Evolutionary conservation across 1,140 invertebrate genomes (phyloP).

Genomic region (Drosophila tani): DNA sequence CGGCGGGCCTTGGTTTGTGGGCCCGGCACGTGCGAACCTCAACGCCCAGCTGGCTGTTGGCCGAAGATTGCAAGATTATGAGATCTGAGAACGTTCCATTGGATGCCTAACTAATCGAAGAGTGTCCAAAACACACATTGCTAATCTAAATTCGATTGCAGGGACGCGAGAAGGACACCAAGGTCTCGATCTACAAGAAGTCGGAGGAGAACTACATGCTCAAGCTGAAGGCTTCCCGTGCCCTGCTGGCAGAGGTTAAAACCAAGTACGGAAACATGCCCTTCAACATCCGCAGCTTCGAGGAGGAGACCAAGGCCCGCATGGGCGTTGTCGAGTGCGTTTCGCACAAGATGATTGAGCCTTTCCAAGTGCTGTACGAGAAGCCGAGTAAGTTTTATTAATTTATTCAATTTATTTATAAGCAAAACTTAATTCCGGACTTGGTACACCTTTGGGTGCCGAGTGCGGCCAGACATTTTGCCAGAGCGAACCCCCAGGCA

Average conservation of each 20-base stretch:
- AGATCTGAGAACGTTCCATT: constrained; percentile 76
- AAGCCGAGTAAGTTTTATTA: constrained; percentile 85
- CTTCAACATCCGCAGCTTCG: constrained; percentile 95
- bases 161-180: constrained; percentile 95
- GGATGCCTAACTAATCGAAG: not conserved
- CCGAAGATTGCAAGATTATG: constrained; percentile 83
- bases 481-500: constrained; percentile 68
- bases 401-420: not conserved
- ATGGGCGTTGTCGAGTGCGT: constrained; percentile 99
- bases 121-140: constrained; percentile 1
- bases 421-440: constrained; percentile 81
- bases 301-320: constrained; percentile 98
- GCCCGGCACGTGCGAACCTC: constrained; percentile 42
- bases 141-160: constrained; percentile 73
- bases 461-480: constrained; percentile 84
- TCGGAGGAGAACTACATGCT: constrained; percentile 98
- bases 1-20: constrained; percentile 19
- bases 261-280: constrained; percentile 98
- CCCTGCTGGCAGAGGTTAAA: constrained; percentile 96
- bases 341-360: constrained; percentile 98
- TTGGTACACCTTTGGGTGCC: constrained; percentile 64
- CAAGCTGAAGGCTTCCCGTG: constrained; percentile 98
- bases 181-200: constrained; percentile 99
- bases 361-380: constrained; percentile 94
- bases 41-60: constrained; percentile 13